Percentiles rank a stretch among this genome's conserved stretches.
These are phyloP conservation scores for Zaprionus davidi DNA, from an alignment of 1,140 invertebrate species.

Conservation along the genomic window DNA sequence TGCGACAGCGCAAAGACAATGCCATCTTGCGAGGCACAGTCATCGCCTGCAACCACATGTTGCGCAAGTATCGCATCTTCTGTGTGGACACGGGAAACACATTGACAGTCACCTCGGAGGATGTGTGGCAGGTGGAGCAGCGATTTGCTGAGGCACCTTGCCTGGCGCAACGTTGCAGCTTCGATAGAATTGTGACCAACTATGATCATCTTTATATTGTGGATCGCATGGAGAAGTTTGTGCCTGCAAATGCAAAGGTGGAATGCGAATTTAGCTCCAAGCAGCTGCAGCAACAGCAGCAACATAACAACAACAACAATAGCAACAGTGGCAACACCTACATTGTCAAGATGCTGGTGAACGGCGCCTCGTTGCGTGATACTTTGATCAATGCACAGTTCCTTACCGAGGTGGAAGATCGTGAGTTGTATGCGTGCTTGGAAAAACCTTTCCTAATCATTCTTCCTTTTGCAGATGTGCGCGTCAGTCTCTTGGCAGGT, in stretches of 20 bases:
- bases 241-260: constrained; percentile 66
- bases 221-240: constrained; percentile 85
- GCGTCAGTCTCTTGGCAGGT: constrained; percentile 67
- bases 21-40: constrained; percentile 89
- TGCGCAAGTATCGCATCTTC: constrained; percentile 87
- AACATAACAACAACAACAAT: constrained; percentile 10
- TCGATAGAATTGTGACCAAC: constrained; percentile 86
- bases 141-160: constrained; percentile 88
- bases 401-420: constrained; percentile 61
- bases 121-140: constrained; percentile 88
- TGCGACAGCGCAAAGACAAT: constrained; percentile 88
- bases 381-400: constrained; percentile 62
- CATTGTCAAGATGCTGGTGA: constrained; percentile 70
- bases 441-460: not conserved
- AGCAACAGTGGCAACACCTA: constrained; percentile 23
- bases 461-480: constrained; percentile 52
- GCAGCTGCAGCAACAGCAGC: constrained; percentile 13
- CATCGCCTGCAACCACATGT: constrained; percentile 85
- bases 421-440: constrained; percentile 34
- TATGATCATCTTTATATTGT: constrained; percentile 86
- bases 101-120: constrained; percentile 85
- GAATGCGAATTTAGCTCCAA: constrained; percentile 71
- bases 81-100: constrained; percentile 92
- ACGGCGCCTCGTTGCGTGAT: constrained; percentile 63
- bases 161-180: constrained; percentile 88